Percentiles rank a stretch among this genome's conserved stretches.
Evolutionary conservation across 2,888 invertebrate species (phyloP).

Genomic region (Andrena flavipes): DNA sequence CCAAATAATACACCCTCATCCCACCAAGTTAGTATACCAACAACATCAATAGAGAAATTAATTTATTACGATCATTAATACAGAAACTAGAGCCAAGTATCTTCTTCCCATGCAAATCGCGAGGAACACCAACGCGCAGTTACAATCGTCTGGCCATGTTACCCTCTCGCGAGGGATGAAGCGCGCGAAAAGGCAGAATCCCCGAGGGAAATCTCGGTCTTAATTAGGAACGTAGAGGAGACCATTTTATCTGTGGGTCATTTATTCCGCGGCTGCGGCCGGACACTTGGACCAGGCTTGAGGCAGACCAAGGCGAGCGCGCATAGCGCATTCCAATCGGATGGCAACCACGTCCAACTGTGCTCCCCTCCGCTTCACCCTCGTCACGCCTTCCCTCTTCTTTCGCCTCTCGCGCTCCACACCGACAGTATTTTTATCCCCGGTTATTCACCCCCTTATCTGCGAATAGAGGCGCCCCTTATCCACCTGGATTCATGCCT

Average conservation of each 20-base stretch:
- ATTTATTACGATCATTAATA: too few relatives aligned
- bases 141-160: too few relatives aligned
- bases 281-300: conserved; percentile 77
- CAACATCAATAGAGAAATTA: too few relatives aligned
- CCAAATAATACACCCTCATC: too few relatives aligned
- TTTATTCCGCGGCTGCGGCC: conserved; percentile 78
- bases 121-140: not conserved
- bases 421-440: conserved; percentile 82
- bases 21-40: too few relatives aligned
- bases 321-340: conserved; percentile 81
- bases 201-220: conserved; percentile 78
- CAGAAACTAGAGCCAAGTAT: too few relatives aligned
- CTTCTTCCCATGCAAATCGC: too few relatives aligned
- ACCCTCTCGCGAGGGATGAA: too few relatives aligned
- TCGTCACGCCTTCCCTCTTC: conserved; percentile 49
- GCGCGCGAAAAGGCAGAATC: conserved; percentile 65
- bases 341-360: conserved; percentile 78
- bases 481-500: conserved; percentile 59
- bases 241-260: conserved; percentile 82
- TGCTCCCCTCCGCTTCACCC: conserved; percentile 60
- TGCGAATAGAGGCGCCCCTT: conserved; percentile 72
- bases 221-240: conserved; percentile 77
- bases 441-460: conserved; percentile 84
- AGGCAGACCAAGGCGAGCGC: conserved; percentile 73
- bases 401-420: conserved; percentile 60